Conservation (phyloP, 2,797 vertebrate genomes). For the Cryptoblepharus egeriae region DNA sequence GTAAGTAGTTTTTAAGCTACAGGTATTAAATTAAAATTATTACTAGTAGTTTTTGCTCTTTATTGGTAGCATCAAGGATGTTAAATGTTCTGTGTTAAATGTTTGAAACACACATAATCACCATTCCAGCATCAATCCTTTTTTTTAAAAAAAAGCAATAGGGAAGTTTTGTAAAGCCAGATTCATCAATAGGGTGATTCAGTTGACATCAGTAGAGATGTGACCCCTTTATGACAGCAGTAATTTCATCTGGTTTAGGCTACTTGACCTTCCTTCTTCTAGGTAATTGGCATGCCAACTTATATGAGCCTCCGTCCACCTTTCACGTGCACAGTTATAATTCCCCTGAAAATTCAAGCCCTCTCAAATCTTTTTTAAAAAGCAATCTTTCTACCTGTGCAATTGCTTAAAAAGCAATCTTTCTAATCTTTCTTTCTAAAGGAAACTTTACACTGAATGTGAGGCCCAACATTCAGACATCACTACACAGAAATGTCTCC, state of each 20-base stretch:
- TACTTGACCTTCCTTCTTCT: slow-evolving; percentile 33
- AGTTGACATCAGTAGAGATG: slow-evolving; percentile 22
- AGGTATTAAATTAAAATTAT: background rate
- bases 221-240: slow-evolving; percentile 16
- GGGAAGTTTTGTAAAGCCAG: background rate
- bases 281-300: slow-evolving; percentile 49
- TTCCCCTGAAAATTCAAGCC: slow-evolving; percentile 34
- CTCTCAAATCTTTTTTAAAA: slow-evolving; percentile 30
- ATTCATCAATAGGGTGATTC: slow-evolving; percentile 46
- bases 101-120: slow-evolving; percentile 1
- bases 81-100: background rate
- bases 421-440: slow-evolving; percentile 6
- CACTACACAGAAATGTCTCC: background rate
- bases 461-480: slow-evolving; percentile 12
- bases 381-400: slow-evolving; percentile 12
- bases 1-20: no score
- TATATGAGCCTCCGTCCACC: slow-evolving; percentile 28
- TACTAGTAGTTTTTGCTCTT: background rate
- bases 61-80: rapidly evolving
- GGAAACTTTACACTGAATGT: slow-evolving; percentile 27
- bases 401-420: slow-evolving; percentile 28
- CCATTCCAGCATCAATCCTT: slow-evolving; percentile 39
- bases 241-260: slow-evolving; percentile 28
- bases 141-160: slow-evolving; percentile 30
- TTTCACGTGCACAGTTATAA: slow-evolving; percentile 14